Evolutionary conservation across 1,140 invertebrate species (phyloP), one percentile per base, ranked within the genome.

Genomic region (Doryteuthis pealeii): DNA sequence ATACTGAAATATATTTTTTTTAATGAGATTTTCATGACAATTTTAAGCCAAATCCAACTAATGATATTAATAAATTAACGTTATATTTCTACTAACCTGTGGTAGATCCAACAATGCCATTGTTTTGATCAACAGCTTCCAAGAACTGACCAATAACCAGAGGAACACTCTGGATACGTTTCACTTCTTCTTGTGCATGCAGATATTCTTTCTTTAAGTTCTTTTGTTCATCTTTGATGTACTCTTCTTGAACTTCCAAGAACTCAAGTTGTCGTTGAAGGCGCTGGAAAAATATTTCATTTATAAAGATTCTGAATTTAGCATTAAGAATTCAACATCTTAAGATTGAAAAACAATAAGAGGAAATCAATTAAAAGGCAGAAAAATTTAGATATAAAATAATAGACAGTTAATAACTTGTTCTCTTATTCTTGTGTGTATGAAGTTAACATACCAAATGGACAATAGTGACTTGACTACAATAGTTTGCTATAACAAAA

Each of bases 41-140:
- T n/a, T n/a, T n/a, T n/a, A n/a, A n/a, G n/a, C n/a, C n/a, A n/a
- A n/a, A n/a, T n/a, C n/a, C n/a, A n/a, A n/a, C n/a, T n/a, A n/a
- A n/a, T n/a, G n/a, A n/a, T n/a, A n/a, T n/a, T n/a, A n/a, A n/a
- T n/a, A n/a, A n/a, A n/a, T n/a, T n/a, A n/a, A n/a, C n/a, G n/a
- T n/a, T n/a, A n/a, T n/a, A n/a, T n/a, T n/a, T n/a, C n/a, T n/a
- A n/a, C n/a, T n/a, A n/a, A 91, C 92, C 92, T 76, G 93, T 94
- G 18, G 93, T 94, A 43, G 92, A 93, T 2, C 93, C 92, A 73
- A 94, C 94, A 84, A 99, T 99, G 58, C 96, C 97, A 79, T 96
- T 98, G 85, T 99, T 98, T 86, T 98, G 96, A 88, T 99, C 97
- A 69, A 99, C 96, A 78, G 97, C 96, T 90, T 99, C 97, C 74